Conservation (phyloP, 1,140 invertebrate species). For the Helicoverpa zea region DNA sequence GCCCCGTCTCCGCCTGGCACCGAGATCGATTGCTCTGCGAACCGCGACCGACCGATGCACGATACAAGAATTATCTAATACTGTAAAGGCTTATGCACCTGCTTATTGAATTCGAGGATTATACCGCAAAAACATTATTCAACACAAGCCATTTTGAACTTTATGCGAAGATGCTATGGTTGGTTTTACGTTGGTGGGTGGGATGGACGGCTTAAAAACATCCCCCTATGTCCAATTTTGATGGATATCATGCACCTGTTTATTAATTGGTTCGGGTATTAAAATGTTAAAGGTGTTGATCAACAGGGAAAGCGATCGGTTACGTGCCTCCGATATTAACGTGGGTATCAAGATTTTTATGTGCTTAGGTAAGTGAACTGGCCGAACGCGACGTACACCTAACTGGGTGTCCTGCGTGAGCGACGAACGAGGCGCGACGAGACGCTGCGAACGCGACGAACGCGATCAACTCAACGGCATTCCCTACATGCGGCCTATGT, state of each 20-base stretch:
- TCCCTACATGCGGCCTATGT: too few species aligned
- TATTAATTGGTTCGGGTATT: slow-evolving; percentile 19
- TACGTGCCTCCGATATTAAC: background rate
- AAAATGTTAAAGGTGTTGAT: slow-evolving; percentile 8
- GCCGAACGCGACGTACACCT: too few species aligned
- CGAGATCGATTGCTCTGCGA: slow-evolving; percentile 30
- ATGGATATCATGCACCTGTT: slow-evolving; percentile 27
- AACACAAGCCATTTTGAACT: background rate
- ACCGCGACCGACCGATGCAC: slow-evolving; percentile 27
- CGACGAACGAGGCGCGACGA: too few species aligned
- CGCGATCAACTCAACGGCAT: too few species aligned
- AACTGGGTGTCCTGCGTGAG: too few species aligned
- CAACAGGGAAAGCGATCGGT: background rate
- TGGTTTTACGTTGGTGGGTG: background rate
- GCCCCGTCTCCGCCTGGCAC: slow-evolving; percentile 41
- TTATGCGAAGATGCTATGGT: background rate
- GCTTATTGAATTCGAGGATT: background rate
- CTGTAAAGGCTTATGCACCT: slow-evolving; percentile 23
- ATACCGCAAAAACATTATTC: background rate
- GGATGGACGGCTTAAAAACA: background rate
- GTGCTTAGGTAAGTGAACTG: background rate
- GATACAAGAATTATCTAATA: slow-evolving; percentile 19
- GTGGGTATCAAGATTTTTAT: background rate
- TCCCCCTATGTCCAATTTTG: slow-evolving; percentile 11
- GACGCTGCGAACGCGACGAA: too few species aligned